Percentiles rank a stretch among this genome's conserved stretches.
These are phyloP conservation scores for Nipponia nippon DNA, from an alignment of 2,113 vertebrate species.

Conservation along the genomic window DNA sequence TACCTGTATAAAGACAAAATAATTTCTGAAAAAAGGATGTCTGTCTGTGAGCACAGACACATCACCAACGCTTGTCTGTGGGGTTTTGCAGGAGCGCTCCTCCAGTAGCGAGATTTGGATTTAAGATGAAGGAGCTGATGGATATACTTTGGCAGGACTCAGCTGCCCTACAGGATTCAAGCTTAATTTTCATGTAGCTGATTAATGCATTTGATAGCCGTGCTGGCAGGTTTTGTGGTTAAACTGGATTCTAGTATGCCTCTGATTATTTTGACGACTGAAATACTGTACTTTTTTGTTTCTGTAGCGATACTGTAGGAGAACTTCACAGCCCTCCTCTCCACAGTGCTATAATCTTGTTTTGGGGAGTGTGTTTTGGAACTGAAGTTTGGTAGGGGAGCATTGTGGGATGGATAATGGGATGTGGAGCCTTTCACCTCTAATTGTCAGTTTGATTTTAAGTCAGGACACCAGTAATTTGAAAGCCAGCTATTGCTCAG, in stretches of 20 bases:
- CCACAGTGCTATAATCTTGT: background rate
- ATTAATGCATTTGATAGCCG: background rate
- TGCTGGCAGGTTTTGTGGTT: conserved; percentile 4
- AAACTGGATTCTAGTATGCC: background rate
- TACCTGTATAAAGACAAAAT: background rate
- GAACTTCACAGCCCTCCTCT: background rate
- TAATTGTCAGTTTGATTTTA: background rate
- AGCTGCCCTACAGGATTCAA: background rate
- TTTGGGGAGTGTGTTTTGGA: background rate
- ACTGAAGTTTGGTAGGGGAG: background rate
- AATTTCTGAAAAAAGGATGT: background rate
- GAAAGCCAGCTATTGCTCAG: background rate
- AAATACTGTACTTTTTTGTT: background rate
- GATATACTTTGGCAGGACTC: background rate
- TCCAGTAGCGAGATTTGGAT: background rate
- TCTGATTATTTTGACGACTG: background rate
- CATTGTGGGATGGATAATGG: background rate
- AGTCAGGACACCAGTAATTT: background rate
- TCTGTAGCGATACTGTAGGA: background rate
- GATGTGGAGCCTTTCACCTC: background rate
- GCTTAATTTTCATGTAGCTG: conserved; percentile 6
- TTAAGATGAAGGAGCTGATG: background rate
- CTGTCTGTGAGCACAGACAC: background rate
- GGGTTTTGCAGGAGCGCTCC: background rate
- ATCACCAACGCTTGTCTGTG: background rate